Conservation (phyloP, 2,888 invertebrate genomes). For the Zhuqinia jingwanae region DNA sequence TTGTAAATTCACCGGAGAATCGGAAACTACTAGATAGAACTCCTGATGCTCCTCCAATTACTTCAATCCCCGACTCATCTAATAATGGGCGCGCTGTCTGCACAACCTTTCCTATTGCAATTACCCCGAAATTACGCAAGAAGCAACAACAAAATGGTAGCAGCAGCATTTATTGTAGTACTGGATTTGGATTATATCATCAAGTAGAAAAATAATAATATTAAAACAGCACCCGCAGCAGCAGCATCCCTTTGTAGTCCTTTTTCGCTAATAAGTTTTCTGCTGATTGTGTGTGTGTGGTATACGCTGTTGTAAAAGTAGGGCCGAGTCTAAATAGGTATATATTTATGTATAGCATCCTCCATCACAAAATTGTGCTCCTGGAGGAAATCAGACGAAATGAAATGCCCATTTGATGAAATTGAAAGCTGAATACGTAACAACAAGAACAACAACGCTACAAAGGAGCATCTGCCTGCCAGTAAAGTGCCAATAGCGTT, state of each 20-base stretch:
- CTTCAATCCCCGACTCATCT: too few species aligned
- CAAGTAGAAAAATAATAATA: slow-evolving; percentile 11
- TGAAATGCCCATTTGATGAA: not conserved
- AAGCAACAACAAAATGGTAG: too few species aligned
- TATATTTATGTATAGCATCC: too few species aligned
- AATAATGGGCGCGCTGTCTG: not conserved
- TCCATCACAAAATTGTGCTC: not conserved
- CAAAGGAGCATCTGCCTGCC: too few species aligned
- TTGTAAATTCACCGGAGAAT: slow-evolving; percentile 8
- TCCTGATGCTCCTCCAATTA: slow-evolving; percentile 10
- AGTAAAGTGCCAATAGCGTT: not conserved
- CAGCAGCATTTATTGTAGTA: too few species aligned
- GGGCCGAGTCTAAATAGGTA: too few species aligned
- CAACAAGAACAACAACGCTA: not conserved
- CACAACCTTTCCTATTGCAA: not conserved
- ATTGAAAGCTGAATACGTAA: slow-evolving; percentile 1
- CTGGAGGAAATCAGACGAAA: slow-evolving; percentile 3
- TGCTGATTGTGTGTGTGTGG: not conserved
- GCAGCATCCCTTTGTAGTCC: too few species aligned
- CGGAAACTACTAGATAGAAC: not conserved
- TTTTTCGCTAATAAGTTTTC: not conserved
- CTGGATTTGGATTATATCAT: not conserved
- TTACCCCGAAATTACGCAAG: slow-evolving; percentile 3
- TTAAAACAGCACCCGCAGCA: not conserved
- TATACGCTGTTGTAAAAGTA: not conserved